These are phyloP conservation scores for Corythornis cristatus DNA, from an alignment of 2,113 vertebrate genomes.

Conservation along the genomic window DNA sequence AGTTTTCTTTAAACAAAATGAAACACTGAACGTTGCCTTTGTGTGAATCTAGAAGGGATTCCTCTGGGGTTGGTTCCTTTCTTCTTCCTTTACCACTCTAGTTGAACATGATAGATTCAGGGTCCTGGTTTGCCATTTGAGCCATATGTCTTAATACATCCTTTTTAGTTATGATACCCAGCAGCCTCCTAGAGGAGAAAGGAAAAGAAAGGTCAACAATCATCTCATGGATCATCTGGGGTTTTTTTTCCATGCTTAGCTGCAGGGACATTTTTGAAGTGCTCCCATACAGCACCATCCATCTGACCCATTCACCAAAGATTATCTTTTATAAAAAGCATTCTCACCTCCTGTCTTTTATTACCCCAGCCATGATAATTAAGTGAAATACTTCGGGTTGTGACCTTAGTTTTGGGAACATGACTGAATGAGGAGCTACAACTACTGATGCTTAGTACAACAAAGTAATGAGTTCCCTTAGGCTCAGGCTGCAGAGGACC, in stretches of 20 bases:
- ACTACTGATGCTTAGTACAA: neutral
- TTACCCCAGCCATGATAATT: neutral
- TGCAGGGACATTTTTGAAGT: neutral
- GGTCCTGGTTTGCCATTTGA: slow-evolving; percentile 99
- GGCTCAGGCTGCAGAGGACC: neutral
- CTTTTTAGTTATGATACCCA: slow-evolving; percentile 93
- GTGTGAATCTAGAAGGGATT: slow-evolving; percentile 53
- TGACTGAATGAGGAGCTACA: neutral
- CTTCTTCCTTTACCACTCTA: slow-evolving; percentile 69
- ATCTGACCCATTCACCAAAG: neutral
- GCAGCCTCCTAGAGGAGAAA: slow-evolving; percentile 78
- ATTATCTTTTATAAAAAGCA: neutral
- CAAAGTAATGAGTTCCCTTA: neutral
- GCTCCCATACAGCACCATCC: neutral
- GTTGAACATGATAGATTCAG: slow-evolving; percentile 98
- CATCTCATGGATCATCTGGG: neutral
- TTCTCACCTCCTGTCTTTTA: neutral
- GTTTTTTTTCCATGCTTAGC: neutral
- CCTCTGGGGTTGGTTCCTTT: slow-evolving; percentile 48
- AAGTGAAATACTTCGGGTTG: neutral
- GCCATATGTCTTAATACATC: slow-evolving; percentile 98
- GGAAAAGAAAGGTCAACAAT: slow-evolving; percentile 45
- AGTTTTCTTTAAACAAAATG: slow-evolving; percentile 62
- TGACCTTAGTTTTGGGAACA: neutral
- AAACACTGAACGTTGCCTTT: slow-evolving; percentile 41